Evolutionary conservation across 2,113 vertebrate species (phyloP).

Genomic region (Tachycineta bicolor): DNA sequence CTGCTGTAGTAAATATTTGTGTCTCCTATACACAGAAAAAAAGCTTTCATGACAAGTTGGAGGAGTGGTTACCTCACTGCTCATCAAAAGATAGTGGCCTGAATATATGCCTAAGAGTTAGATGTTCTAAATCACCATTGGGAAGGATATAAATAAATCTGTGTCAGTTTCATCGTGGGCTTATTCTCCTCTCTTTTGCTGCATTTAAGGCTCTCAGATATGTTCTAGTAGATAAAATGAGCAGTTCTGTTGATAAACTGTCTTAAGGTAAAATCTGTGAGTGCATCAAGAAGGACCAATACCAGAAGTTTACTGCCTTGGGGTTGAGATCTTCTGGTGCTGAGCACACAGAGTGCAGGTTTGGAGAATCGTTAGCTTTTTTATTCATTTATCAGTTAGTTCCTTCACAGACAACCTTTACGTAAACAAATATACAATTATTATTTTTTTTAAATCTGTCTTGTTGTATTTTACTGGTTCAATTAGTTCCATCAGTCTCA

Average conservation of each 20-base stretch:
- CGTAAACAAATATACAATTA: neutral
- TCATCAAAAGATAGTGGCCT: neutral
- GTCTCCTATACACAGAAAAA: neutral
- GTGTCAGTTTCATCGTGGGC: neutral
- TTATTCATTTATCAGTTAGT: neutral
- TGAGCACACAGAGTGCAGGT: neutral
- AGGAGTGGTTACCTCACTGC: neutral
- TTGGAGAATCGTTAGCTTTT: neutral
- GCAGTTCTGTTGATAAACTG: neutral
- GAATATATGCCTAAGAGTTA: neutral
- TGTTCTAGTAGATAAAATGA: neutral
- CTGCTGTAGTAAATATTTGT: neutral
- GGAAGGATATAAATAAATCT: neutral
- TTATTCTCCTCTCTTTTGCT: neutral
- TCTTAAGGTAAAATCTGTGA: neutral
- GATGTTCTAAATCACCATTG: neutral
- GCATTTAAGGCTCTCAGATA: neutral
- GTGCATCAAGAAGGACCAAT: neutral
- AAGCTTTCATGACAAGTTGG: neutral
- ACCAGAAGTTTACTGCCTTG: neutral
- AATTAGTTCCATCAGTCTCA: neutral
- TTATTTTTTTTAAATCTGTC: neutral
- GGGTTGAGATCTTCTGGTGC: neutral
- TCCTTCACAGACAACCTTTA: neutral
- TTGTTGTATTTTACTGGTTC: neutral